phyloP scores from a whole-genome alignment of 92 coral and sea anemone species.

The Metridium senile region DNA sequence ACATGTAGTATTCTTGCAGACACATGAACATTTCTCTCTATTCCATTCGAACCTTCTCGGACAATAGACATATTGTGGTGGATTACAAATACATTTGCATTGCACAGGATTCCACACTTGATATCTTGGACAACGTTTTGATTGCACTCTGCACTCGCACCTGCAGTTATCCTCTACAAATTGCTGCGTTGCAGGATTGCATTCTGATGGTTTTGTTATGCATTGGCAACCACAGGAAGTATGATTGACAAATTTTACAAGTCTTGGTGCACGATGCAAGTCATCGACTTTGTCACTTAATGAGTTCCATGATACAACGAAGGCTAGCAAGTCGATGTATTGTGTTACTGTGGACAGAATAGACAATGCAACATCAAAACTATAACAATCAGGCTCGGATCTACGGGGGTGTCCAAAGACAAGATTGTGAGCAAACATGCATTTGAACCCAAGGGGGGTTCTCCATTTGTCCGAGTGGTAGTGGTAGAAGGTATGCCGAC shows the following conservation, averaged over 20 bases:
- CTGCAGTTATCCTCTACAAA: conserved; percentile 29
- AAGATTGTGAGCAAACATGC: no score
- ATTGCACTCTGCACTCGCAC: conserved; percentile 19
- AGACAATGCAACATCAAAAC: no score
- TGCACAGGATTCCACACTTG: conserved; percentile 34
- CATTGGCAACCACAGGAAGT: conserved; percentile 71
- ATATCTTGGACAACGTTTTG: conserved; percentile 19
- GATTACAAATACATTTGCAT: conserved; percentile 37
- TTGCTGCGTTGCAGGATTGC: conserved; percentile 58
- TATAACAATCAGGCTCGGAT: no score
- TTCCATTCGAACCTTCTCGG: conserved; percentile 33
- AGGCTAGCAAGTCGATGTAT: conserved; percentile 5
- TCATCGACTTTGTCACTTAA: not conserved
- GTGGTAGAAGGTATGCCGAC: no score
- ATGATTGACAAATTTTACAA: conserved; percentile 59
- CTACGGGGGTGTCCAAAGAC: no score
- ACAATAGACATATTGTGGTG: conserved; percentile 16
- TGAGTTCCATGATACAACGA: conserved; percentile 31
- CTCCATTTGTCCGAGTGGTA: no score
- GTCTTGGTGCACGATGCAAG: conserved; percentile 2
- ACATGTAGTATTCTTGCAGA: conserved; percentile 23
- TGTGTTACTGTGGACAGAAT: conserved; percentile 10
- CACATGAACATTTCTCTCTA: conserved; percentile 20
- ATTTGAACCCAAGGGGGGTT: no score
- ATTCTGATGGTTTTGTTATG: conserved; percentile 53